Evolutionary conservation across 2,113 vertebrate genomes (phyloP).

Genomic region (Oncorhynchus gorbuscha): DNA sequence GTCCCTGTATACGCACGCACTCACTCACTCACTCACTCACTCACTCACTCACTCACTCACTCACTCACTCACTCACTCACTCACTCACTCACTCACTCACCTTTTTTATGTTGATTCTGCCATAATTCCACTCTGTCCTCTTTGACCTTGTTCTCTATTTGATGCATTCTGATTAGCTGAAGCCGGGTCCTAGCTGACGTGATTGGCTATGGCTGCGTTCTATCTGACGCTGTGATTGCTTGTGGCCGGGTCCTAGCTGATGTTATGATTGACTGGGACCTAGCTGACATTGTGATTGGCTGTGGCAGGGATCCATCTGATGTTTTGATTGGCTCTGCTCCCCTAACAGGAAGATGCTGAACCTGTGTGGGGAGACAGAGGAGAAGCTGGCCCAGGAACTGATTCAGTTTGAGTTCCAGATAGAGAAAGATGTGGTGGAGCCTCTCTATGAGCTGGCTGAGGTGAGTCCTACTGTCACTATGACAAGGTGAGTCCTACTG

Average conservation of each 20-base stretch:
- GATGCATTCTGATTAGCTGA: slow-evolving; percentile 18
- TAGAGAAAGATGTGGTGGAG: slow-evolving; percentile 94
- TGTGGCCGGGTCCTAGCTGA: no score
- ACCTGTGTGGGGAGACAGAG: slow-evolving; percentile 89
- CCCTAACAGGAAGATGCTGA: slow-evolving; percentile 90
- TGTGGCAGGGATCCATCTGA: background rate
- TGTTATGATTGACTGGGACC: no score
- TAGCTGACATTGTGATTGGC: no score
- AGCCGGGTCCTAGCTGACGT: background rate
- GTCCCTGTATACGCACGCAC: background rate
- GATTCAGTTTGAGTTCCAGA: slow-evolving; percentile 92
- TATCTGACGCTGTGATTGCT: no score
- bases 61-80: background rate
- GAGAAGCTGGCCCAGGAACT: slow-evolving; percentile 95
- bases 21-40: background rate
- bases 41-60: background rate
- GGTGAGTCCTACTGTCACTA: slow-evolving; percentile 62
- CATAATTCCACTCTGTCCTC: slow-evolving; percentile 31
- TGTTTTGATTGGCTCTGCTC: slow-evolving; percentile 5
- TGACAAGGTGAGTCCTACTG: no score
- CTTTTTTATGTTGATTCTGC: slow-evolving; percentile 43
- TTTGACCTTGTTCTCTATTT: slow-evolving; percentile 26
- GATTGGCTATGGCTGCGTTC: no score
- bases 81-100: no score
- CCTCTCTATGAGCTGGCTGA: slow-evolving; percentile 90